These are phyloP conservation scores for Lepidochitona cinerea DNA, from an alignment of 2,888 invertebrate species.

Conservation along the genomic window DNA sequence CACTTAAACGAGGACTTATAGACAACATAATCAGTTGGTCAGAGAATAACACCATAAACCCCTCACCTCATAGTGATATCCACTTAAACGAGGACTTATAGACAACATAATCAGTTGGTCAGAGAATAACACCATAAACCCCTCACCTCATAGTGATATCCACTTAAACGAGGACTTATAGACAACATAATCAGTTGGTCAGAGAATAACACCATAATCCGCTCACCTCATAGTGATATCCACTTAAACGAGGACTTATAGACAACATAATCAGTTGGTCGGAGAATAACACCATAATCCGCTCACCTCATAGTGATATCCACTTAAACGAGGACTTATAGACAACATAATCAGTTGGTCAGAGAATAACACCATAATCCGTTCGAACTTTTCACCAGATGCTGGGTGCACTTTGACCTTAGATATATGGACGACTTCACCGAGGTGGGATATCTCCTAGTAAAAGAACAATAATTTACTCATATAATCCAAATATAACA, in stretches of 20 bases:
- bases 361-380: conserved; percentile 93
- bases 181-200: conserved; percentile 89
- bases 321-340: conserved; percentile 91
- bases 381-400: conserved; percentile 77
- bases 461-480: too few species aligned
- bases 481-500: too few species aligned
- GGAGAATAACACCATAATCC: conserved; percentile 91
- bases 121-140: too few species aligned
- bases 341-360: conserved; percentile 89
- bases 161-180: conserved; percentile 91
- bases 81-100: too few species aligned
- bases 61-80: too few species aligned
- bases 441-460: conserved; percentile 78
- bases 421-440: conserved; percentile 93
- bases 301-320: conserved; percentile 92
- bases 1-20: too few species aligned
- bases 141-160: conserved; percentile 92
- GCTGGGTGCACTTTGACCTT: conserved; percentile 90
- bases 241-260: conserved; percentile 91
- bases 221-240: conserved; percentile 92
- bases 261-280: conserved; percentile 89
- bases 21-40: too few species aligned
- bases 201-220: conserved; percentile 92
- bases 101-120: too few species aligned
- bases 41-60: too few species aligned